Conservation (phyloP, 2,113 vertebrate species). For the Phalacrocorax aristotelis region DNA sequence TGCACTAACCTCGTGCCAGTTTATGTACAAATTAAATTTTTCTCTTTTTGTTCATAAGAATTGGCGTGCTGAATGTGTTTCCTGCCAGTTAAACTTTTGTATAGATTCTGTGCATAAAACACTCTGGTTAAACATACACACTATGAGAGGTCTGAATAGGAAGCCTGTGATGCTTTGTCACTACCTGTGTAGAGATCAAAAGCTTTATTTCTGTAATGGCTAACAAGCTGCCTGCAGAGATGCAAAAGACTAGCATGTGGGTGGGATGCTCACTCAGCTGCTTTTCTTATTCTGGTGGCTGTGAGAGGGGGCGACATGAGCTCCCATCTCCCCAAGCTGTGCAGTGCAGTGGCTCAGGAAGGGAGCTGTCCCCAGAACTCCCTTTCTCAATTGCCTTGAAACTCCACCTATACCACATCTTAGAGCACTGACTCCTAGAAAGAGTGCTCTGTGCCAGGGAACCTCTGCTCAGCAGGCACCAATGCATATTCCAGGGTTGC, state of each 20-base stretch:
- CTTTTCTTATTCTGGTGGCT: background rate
- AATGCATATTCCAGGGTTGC: background rate
- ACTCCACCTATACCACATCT: background rate
- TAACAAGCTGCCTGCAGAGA: background rate
- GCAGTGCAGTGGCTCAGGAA: background rate
- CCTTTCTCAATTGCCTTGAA: background rate
- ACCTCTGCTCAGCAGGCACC: background rate
- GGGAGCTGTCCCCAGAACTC: background rate
- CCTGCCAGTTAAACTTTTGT: background rate
- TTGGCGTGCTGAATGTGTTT: background rate
- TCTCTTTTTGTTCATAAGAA: background rate
- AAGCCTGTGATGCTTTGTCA: background rate
- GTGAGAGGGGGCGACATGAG: background rate
- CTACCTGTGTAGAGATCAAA: background rate
- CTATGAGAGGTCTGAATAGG: background rate
- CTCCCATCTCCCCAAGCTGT: background rate
- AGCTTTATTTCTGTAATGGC: background rate
- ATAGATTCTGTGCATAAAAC: background rate
- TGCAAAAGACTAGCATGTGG: background rate
- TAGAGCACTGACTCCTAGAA: background rate
- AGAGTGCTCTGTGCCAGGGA: background rate
- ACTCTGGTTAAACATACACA: background rate
- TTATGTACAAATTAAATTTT: background rate
- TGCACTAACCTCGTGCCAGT: background rate
- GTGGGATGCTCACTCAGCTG: background rate